A percentile compares a stretch with the other conserved stretches of the same genome.
Conservation (phyloP, 2,113 vertebrate species). For the Cacatua alba region DNA sequence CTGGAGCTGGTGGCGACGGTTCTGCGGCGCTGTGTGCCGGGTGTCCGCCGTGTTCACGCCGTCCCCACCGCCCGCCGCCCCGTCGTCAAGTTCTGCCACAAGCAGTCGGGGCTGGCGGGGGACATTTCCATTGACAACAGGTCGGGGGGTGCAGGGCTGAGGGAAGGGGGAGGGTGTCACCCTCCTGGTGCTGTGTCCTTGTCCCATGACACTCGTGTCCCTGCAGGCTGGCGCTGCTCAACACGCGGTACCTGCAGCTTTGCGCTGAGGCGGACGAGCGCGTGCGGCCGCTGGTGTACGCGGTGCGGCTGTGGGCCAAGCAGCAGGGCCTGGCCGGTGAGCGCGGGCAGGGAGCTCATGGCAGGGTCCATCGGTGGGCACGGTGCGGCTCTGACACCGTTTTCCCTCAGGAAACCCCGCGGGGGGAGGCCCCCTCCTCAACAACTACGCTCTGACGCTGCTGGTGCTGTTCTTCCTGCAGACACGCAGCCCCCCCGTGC, state of each 20-base stretch:
- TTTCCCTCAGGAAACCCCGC: conserved; percentile 47
- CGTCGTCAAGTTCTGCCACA: conserved; percentile 89
- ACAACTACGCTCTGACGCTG: conserved; percentile 91
- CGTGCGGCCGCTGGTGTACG: conserved; percentile 85
- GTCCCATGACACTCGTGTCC: neutral
- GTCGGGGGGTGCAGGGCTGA: conserved; percentile 29
- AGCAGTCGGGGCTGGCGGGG: conserved; percentile 84
- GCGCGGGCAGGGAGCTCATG: neutral
- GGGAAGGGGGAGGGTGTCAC: neutral
- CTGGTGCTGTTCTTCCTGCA: conserved; percentile 91
- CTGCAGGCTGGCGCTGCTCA: conserved; percentile 86
- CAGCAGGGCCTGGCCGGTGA: conserved; percentile 87
- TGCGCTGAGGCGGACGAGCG: conserved; percentile 83
- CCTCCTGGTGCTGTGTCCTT: neutral
- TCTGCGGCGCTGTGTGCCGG: conserved; percentile 87
- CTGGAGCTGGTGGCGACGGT: conserved; percentile 86
- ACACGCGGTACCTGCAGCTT: conserved; percentile 88
- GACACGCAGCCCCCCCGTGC: conserved; percentile 82
- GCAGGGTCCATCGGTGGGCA: neutral
- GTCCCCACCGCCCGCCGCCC: conserved; percentile 86
- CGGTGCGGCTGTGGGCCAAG: conserved; percentile 87
- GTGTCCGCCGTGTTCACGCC: conserved; percentile 85
- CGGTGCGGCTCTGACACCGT: rapidly evolving
- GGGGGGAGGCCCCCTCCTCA: conserved; percentile 87
- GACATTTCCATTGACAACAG: conserved; percentile 92